A percentile compares a stretch with the other conserved stretches of the same genome.
These are phyloP conservation scores for Cephalopachus bancanus DNA, from an alignment of 2,797 vertebrate genomes.

Conservation along the genomic window DNA sequence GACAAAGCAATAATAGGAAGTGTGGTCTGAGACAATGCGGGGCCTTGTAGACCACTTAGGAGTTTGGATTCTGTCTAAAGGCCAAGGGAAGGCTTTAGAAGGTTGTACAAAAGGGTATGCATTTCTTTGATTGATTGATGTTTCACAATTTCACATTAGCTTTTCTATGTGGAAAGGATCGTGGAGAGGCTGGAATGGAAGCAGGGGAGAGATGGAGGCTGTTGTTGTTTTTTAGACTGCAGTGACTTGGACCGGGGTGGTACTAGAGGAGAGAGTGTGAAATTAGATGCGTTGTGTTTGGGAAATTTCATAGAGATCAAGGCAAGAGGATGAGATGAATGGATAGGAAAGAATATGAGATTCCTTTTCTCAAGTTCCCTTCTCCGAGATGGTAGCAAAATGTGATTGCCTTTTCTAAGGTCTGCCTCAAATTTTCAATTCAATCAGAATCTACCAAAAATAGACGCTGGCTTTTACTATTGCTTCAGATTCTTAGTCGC, in stretches of 20 bases:
- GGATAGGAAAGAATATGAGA: neutral
- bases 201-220: neutral
- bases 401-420: constrained; percentile 67
- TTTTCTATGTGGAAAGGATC: neutral
- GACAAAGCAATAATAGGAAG: neutral
- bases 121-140: neutral
- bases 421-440: constrained; percentile 65
- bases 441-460: constrained; percentile 78
- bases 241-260: neutral
- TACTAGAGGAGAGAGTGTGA: neutral
- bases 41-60: neutral
- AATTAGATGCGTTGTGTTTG: neutral
- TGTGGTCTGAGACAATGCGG: neutral
- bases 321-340: constrained; percentile 1
- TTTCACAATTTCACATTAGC: neutral
- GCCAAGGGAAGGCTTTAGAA: neutral
- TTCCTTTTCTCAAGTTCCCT: neutral
- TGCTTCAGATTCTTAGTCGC: constrained; percentile 60
- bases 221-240: neutral
- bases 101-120: neutral
- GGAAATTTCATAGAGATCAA: neutral
- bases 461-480: constrained; percentile 77
- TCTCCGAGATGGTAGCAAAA: constrained; percentile 67
- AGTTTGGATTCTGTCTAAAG: neutral
- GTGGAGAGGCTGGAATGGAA: neutral